Conservation (phyloP, 2,113 vertebrate species). For the Oncorhynchus mykiss region DNA sequence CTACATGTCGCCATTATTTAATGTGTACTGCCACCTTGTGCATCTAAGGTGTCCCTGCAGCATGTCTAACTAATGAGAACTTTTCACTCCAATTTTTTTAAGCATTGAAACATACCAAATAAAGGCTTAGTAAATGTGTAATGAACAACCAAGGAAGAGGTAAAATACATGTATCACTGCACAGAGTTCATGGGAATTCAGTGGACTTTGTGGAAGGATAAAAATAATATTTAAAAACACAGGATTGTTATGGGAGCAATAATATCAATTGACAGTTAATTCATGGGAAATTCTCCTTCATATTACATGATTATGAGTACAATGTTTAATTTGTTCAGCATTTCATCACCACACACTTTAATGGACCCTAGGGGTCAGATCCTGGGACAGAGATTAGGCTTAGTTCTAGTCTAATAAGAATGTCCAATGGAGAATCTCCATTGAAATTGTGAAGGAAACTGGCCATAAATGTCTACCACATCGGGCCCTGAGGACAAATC, state of each 20-base stretch:
- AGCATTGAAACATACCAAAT: not conserved
- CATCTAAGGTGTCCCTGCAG: not conserved
- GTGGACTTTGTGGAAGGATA: not conserved
- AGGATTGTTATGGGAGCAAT: not conserved
- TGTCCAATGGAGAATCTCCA: no score
- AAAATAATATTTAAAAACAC: not conserved
- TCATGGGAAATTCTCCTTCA: not conserved
- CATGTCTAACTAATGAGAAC: not conserved
- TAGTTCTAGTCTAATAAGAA: no score
- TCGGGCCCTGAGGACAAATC: no score
- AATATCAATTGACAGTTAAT: not conserved
- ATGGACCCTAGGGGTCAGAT: no score
- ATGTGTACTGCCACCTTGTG: constrained; percentile 38
- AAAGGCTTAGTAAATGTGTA: not conserved
- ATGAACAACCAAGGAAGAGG: not conserved
- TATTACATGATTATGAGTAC: no score
- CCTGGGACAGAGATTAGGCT: no score
- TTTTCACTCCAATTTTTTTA: not conserved
- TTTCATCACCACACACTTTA: no score
- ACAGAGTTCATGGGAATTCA: no score
- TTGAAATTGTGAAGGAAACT: no score
- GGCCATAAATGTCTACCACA: no score
- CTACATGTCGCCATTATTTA: not conserved
- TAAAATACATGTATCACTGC: not conserved
- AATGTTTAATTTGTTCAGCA: no score